phyloP scores from a whole-genome alignment of 1,140 invertebrate genomes.

The Paracyclopina nana region DNA sequence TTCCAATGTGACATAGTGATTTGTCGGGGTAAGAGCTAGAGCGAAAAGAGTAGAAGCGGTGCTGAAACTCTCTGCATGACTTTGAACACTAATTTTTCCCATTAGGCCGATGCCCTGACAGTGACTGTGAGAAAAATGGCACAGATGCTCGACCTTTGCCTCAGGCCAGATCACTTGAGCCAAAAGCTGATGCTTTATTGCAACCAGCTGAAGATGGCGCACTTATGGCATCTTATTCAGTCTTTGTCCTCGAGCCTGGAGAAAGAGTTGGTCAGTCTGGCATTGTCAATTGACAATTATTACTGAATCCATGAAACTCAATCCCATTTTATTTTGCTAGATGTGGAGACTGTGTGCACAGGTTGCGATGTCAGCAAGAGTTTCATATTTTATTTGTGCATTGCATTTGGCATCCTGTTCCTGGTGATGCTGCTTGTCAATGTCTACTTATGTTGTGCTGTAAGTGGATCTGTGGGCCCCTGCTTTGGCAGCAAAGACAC shows the following conservation, averaged over 20 bases:
- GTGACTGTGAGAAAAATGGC: not conserved
- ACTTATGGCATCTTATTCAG: constrained; percentile 56
- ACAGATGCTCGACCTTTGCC: no score
- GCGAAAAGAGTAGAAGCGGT: not conserved
- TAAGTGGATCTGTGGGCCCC: constrained; percentile 82
- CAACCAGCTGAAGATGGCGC: constrained; percentile 29
- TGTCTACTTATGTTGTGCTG: constrained; percentile 79
- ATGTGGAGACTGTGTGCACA: no score
- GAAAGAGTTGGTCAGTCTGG: constrained; percentile 23
- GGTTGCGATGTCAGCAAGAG: no score
- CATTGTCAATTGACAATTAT: no score
- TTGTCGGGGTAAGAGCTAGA: constrained; percentile 37
- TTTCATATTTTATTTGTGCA: constrained; percentile 70
- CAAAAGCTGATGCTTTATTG: constrained; percentile 22
- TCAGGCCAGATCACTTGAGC: constrained; percentile 24
- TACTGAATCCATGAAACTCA: no score
- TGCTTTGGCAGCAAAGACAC: constrained; percentile 72
- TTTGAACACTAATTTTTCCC: not conserved
- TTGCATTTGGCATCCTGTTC: constrained; percentile 69
- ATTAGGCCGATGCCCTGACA: not conserved
- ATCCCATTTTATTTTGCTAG: no score
- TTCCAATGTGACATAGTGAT: constrained; percentile 56
- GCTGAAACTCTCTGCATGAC: not conserved
- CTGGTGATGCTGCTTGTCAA: constrained; percentile 86
- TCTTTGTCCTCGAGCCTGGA: constrained; percentile 62